Percentiles rank a stretch among this genome's conserved stretches.
These are phyloP conservation scores for Diplogasteroides magnus DNA, from an alignment of 1,140 invertebrate species.

Conservation along the genomic window DNA sequence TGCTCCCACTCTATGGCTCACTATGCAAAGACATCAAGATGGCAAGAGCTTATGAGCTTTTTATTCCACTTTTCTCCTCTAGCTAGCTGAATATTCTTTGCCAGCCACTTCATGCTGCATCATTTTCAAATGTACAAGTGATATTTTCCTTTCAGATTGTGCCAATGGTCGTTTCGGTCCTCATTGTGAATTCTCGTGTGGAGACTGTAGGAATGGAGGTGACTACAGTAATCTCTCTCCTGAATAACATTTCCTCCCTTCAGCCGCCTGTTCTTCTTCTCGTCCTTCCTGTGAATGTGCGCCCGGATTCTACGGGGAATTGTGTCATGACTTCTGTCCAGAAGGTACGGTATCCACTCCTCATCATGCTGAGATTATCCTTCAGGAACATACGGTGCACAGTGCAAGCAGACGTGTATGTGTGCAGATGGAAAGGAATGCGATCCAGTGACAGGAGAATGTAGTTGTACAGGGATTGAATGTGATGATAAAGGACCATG, in stretches of 20 bases:
- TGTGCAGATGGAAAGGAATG: not conserved
- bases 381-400: not conserved
- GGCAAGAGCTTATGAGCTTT: too few relatives aligned
- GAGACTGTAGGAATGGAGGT: slow-evolving; percentile 73
- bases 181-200: slow-evolving; percentile 72
- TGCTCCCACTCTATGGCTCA: not conserved
- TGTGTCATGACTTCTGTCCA: slow-evolving; percentile 67
- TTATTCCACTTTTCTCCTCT: too few relatives aligned
- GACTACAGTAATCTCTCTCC: slow-evolving; percentile 71
- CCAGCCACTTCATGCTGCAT: too few relatives aligned
- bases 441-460: slow-evolving; percentile 7
- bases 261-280: not conserved
- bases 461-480: not conserved
- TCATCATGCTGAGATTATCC: too few relatives aligned
- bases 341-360: too few relatives aligned
- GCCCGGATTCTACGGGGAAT: slow-evolving; percentile 67
- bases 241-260: slow-evolving; percentile 65
- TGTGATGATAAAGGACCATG: slow-evolving; percentile 12
- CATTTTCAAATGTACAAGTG: too few relatives aligned
- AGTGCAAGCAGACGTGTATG: not conserved
- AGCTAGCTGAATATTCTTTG: too few relatives aligned
- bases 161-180: slow-evolving; percentile 69
- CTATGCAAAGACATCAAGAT: too few relatives aligned
- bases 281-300: slow-evolving; percentile 71
- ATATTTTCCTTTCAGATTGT: slow-evolving; percentile 47